These are phyloP conservation scores for Octodonta nipae DNA, from an alignment of 2,888 invertebrate species.

Conservation along the genomic window DNA sequence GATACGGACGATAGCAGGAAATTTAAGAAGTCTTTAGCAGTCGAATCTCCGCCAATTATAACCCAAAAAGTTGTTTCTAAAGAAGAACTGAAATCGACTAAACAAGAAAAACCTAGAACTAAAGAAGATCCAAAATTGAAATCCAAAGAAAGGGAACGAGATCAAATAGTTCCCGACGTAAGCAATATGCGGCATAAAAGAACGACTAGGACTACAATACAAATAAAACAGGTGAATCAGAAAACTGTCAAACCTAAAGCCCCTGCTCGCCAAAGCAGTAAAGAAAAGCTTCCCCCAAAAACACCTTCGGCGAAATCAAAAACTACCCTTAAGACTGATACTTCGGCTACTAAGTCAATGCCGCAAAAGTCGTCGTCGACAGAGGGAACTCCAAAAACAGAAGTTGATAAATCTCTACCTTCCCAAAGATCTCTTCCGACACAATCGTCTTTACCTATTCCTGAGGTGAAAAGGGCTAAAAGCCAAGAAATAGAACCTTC, in stretches of 20 bases:
- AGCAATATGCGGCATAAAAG: slow-evolving; percentile 21
- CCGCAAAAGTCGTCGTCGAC: slow-evolving; percentile 17
- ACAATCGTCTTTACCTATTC: slow-evolving; percentile 21
- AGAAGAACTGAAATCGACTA: background rate
- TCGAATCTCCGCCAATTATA: slow-evolving; percentile 5
- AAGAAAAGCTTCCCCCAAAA: slow-evolving; percentile 15
- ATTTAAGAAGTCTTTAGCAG: slow-evolving; percentile 5
- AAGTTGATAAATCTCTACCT: slow-evolving; percentile 22
- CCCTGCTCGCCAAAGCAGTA: slow-evolving; percentile 13
- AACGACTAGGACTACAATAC: slow-evolving; percentile 16
- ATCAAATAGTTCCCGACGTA: slow-evolving; percentile 36
- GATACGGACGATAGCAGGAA: slow-evolving; percentile 14
- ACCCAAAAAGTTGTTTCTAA: slow-evolving; percentile 4
- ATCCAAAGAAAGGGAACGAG: slow-evolving; percentile 28
- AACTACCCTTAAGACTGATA: slow-evolving; percentile 19
- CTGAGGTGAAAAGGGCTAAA: slow-evolving; percentile 43
- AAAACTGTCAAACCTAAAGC: slow-evolving; percentile 14
- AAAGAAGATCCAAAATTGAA: slow-evolving; percentile 7
- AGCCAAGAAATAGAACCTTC: slow-evolving; percentile 47
- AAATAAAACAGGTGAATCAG: slow-evolving; percentile 15
- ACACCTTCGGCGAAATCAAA: slow-evolving; percentile 17
- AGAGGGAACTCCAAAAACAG: slow-evolving; percentile 13
- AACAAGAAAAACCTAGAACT: slow-evolving; percentile 12
- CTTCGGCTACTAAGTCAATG: slow-evolving; percentile 10
- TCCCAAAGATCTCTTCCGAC: slow-evolving; percentile 35